phyloP scores from a whole-genome alignment of 2,888 invertebrate genomes.

The Terebella lapidaria region DNA sequence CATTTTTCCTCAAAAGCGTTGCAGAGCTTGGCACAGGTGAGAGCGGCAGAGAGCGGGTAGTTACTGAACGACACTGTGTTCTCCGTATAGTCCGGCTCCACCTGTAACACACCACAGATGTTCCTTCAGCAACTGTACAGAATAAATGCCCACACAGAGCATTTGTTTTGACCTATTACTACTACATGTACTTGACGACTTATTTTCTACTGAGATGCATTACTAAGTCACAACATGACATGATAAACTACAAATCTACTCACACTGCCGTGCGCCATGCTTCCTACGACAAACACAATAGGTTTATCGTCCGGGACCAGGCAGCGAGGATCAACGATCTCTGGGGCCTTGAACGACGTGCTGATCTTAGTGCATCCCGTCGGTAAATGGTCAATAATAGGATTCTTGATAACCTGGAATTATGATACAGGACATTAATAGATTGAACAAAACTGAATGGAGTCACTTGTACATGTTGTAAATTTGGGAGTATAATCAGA shows the following conservation, averaged over 20 bases:
- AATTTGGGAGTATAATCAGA: neutral
- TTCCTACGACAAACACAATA: conserved; percentile 85
- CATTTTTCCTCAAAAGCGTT: conserved; percentile 92
- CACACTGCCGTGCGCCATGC: conserved; percentile 95
- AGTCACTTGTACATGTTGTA: too few relatives aligned
- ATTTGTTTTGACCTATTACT: too few relatives aligned
- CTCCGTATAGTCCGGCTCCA: conserved; percentile 78
- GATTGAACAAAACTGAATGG: too few relatives aligned
- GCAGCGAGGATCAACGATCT: conserved; percentile 66
- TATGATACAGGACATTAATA: too few relatives aligned
- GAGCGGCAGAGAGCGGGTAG: conserved; percentile 92
- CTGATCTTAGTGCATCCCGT: conserved; percentile 85
- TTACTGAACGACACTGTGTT: conserved; percentile 87
- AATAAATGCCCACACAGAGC: too few relatives aligned
- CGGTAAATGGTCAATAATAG: conserved; percentile 87
- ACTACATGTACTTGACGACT: too few relatives aligned
- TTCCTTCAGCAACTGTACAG: too few relatives aligned
- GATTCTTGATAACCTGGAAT: conserved; percentile 91
- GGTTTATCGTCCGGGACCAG: conserved; percentile 76
- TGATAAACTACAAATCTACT: too few relatives aligned
- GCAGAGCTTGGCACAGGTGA: conserved; percentile 92
- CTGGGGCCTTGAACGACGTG: conserved; percentile 82
- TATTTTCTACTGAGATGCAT: too few relatives aligned
- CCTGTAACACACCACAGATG: conserved; percentile 54
- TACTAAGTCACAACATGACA: too few relatives aligned